Evolutionary conservation across 1,140 invertebrate species (phyloP).

Genomic region (Cyphomyrmex costatus): DNA sequence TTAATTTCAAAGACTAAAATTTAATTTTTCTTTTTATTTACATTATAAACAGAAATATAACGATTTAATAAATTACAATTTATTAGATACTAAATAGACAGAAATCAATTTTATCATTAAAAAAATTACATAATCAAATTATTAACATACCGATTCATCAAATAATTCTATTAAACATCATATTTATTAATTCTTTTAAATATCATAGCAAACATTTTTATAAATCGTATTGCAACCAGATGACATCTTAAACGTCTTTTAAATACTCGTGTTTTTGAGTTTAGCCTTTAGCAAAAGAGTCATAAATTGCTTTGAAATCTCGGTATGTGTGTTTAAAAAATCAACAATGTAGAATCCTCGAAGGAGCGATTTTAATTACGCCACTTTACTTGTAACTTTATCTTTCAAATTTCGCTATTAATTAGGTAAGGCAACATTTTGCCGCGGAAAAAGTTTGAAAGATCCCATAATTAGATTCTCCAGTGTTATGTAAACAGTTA

Average conservation of each 20-base stretch:
- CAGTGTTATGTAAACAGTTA: background rate
- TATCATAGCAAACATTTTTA: background rate
- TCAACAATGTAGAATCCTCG: background rate
- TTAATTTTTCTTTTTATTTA: background rate
- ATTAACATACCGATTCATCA: background rate
- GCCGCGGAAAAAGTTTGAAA: constrained; percentile 12
- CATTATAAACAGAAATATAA: background rate
- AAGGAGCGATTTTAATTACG: background rate
- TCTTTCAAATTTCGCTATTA: constrained; percentile 18
- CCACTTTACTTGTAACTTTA: constrained; percentile 1
- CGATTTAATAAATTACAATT: background rate
- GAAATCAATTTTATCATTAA: background rate
- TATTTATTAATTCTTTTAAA: too few species aligned
- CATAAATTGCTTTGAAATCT: background rate
- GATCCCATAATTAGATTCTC: constrained; percentile 2
- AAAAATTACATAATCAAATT: background rate
- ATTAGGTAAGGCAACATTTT: background rate
- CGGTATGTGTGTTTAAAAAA: background rate
- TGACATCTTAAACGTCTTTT: background rate
- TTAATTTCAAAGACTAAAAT: background rate
- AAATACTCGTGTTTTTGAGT: background rate
- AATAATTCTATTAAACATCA: too few species aligned
- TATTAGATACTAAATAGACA: background rate
- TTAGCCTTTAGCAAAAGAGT: background rate
- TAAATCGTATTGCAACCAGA: background rate